phyloP scores from a whole-genome alignment of 2,113 vertebrate genomes.

The Caranx melampygus region DNA sequence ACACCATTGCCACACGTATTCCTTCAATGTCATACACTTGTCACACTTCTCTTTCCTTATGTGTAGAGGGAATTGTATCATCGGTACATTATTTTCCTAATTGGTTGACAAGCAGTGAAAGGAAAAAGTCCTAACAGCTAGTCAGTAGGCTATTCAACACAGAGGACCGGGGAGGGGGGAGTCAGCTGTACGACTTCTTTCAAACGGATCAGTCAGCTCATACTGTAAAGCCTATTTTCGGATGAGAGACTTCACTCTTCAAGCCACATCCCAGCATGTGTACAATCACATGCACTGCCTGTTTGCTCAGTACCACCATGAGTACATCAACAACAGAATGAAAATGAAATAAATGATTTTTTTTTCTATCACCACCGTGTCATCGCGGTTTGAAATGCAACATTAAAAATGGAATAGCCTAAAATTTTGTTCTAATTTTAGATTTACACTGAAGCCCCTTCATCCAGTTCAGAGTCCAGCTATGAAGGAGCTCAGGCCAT shows the following conservation, averaged over 20 bases:
- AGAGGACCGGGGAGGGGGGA: not conserved
- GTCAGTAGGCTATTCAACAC: not conserved
- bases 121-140: not conserved
- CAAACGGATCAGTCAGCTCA: not conserved
- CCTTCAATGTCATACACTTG: not conserved
- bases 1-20: conserved; percentile 4
- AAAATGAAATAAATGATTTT: conserved; percentile 40
- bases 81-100: not conserved
- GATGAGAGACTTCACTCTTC: not conserved
- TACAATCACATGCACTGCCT: conserved; percentile 33
- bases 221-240: not conserved
- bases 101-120: not conserved
- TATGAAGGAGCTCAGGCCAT: not conserved
- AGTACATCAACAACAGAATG: conserved; percentile 7
- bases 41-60: not conserved
- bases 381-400: conserved; percentile 12
- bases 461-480: not conserved
- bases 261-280: conserved; percentile 15
- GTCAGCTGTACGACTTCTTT: not conserved
- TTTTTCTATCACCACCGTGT: conserved; percentile 28
- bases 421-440: conserved; percentile 1
- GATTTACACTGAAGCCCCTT: conserved; percentile 26
- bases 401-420: conserved; percentile 22
- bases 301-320: conserved; percentile 30
- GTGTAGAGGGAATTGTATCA: conserved; percentile 1